Conservation (phyloP, 2,888 invertebrate genomes). For the Nasonovia ribisnigri region DNA sequence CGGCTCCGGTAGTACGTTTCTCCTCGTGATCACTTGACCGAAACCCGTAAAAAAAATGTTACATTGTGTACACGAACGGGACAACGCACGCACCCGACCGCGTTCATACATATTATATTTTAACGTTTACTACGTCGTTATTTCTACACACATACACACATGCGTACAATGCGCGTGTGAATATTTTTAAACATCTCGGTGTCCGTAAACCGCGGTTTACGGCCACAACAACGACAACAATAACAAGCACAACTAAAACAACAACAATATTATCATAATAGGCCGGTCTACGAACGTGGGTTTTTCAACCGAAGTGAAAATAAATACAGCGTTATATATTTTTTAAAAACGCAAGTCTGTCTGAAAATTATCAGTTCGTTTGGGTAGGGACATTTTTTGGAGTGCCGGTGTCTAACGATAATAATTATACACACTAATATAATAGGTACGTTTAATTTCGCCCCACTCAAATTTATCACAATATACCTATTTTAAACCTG, state of each 20-base stretch:
- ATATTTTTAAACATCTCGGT: conserved; percentile 33
- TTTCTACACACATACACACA: neutral
- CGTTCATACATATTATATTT: neutral
- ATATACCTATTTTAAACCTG: neutral
- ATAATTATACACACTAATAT: neutral
- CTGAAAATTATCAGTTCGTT: neutral
- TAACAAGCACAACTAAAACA: neutral
- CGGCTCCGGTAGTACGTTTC: neutral
- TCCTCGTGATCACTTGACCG: conserved; percentile 58
- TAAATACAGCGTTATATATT: neutral
- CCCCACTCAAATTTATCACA: no score
- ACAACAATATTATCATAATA: neutral
- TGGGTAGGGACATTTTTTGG: neutral
- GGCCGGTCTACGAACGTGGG: neutral
- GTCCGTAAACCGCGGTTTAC: neutral
- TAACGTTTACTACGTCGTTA: conserved; percentile 20
- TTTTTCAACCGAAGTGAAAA: neutral
- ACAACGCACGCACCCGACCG: neutral
- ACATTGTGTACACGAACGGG: conserved; percentile 19
- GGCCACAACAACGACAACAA: neutral
- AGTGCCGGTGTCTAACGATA: neutral
- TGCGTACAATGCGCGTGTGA: conserved; percentile 21
- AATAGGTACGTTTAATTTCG: no score
- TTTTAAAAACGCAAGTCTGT: neutral
- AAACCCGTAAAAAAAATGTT: conserved; percentile 51